Base-by-base conservation (phyloP, 2,113 vertebrate genomes). In the Rhea americana region DNA sequence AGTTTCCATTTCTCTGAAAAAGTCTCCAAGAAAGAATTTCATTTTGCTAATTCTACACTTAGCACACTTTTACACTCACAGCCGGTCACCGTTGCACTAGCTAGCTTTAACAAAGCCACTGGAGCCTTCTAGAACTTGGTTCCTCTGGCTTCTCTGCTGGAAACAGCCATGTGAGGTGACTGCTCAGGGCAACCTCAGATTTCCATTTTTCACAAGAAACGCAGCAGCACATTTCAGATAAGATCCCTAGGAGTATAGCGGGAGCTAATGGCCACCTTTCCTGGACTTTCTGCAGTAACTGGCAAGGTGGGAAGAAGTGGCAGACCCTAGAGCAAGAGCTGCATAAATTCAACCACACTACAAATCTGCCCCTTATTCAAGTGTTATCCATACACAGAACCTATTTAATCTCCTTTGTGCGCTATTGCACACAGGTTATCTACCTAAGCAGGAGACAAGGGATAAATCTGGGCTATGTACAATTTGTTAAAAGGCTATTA, bases 281-380 rank as follows among this genome's bases (percentile, higher is more conserved):
- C 11, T 10, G 3, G 17, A 24, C 24, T n/a, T 62, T 59, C 43
- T 41, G 32, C 3, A 47, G 39, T 1, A 11, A 17, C 16, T 6
- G 16, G 39, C 30, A 21, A 45, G 15, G 19, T 13, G 6, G 0
- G 13, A 17, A 37, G 25, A 41, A 32, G 24, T 4, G 5, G 63
- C 47, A 91, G 45, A 50, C 13, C 45, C 41, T 24, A 9, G 32
- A 85, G 1, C 24, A 50, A 1, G 5, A 58, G 11, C 3, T 35
- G 7, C 0, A 6, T 10, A 24, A 10, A 11, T 5, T 56, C 11
- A 77, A n/a, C 9, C 26, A 22, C 7, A 0, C 17, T n/a, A 45
- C 71, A 62, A 41, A 66, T 4, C 35, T 10, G 10, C 11, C 61
- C 24, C 25, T 53, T 5, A 6, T 1, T 4, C 30, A 5, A 76